Evolutionary conservation across 2,888 invertebrate species (phyloP).

Genomic region (Heliconius ismenius): DNA sequence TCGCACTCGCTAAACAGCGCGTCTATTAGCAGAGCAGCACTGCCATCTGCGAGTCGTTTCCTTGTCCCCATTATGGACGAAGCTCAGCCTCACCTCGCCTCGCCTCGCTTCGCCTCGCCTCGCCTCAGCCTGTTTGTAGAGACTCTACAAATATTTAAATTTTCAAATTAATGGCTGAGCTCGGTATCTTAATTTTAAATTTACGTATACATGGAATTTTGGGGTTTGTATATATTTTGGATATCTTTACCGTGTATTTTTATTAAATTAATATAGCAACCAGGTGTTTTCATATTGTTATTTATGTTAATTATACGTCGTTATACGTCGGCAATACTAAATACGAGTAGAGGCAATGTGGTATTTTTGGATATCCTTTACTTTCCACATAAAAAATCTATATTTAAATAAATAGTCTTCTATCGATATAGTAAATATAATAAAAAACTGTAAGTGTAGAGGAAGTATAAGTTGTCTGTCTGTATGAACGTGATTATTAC

Average conservation of each 20-base stretch:
- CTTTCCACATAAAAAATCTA: too few species aligned
- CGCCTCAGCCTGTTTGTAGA: slow-evolving; percentile 6
- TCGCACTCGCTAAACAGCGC: slow-evolving; percentile 60
- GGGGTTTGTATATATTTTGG: not conserved
- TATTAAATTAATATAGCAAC: not conserved
- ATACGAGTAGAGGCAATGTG: too few species aligned
- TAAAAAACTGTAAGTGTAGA: not conserved
- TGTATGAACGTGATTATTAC: slow-evolving; percentile 28
- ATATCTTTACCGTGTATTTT: not conserved
- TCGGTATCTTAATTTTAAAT: slow-evolving; percentile 19
- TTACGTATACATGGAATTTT: slow-evolving; percentile 1
- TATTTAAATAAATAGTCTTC: too few species aligned
- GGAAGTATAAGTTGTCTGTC: slow-evolving; percentile 21
- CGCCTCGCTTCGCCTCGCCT: slow-evolving; percentile 18
- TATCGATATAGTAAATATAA: not conserved
- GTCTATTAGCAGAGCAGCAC: slow-evolving; percentile 59
- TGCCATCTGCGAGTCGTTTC: slow-evolving; percentile 60
- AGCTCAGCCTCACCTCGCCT: slow-evolving; percentile 38
- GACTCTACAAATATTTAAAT: slow-evolving; percentile 14
- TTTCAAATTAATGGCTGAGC: slow-evolving; percentile 16
- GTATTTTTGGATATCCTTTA: too few species aligned
- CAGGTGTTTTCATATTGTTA: not conserved
- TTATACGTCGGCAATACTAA: not conserved
- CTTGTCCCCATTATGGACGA: slow-evolving; percentile 46
- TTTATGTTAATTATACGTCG: not conserved